Conservation (phyloP, 2,888 invertebrate genomes). For the Acrobasis consociella region DNA sequence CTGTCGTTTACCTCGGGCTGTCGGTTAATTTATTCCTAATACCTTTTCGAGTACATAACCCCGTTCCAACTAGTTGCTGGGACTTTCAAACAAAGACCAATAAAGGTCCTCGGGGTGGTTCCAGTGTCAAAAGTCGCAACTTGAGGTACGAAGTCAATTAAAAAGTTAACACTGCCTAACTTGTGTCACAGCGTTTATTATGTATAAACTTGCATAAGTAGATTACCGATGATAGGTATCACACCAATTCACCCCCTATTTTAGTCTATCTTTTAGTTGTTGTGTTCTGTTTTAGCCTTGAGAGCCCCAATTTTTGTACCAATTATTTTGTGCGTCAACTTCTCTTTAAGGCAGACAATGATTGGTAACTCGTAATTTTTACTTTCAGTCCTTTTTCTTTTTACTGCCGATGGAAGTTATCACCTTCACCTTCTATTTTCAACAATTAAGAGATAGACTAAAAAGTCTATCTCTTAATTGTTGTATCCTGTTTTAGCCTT, state of each 20-base stretch:
- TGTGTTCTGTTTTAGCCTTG: too few species aligned
- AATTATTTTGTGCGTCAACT: too few species aligned
- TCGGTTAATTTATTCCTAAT: constrained; percentile 15
- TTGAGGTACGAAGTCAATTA: constrained; percentile 21
- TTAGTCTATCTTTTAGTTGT: too few species aligned
- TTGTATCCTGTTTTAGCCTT: too few species aligned
- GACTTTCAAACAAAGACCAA: constrained; percentile 19
- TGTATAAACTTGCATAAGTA: constrained; percentile 15
- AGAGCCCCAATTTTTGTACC: too few species aligned
- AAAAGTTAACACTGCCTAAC: constrained; percentile 19
- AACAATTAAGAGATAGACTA: too few species aligned
- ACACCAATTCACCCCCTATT: background rate
- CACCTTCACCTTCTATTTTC: background rate
- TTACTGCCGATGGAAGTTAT: background rate
- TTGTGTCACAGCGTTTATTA: constrained; percentile 10
- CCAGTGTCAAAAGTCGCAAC: constrained; percentile 21
- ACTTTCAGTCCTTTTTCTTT: too few species aligned
- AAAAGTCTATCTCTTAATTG: too few species aligned
- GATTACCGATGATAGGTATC: background rate
- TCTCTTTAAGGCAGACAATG: too few species aligned
- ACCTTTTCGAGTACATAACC: constrained; percentile 9
- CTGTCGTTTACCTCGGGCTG: background rate
- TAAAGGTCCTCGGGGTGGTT: constrained; percentile 10
- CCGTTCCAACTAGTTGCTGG: background rate
- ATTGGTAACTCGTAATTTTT: too few species aligned